Evolutionary conservation across 2,113 vertebrate genomes (phyloP).

Genomic region (Catharus minimus): DNA sequence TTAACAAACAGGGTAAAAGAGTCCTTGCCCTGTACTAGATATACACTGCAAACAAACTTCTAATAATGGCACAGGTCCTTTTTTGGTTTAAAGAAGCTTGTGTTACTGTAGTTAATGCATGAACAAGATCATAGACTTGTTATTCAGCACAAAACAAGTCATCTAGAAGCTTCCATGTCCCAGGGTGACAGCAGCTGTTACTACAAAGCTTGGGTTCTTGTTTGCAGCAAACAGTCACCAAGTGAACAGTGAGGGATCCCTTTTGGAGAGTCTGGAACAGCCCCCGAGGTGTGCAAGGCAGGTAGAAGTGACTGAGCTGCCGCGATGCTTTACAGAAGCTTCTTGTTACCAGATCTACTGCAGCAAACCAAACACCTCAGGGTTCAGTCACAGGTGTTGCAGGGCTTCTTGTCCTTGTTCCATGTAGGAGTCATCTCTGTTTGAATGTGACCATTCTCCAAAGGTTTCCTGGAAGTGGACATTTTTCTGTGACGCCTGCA

Average conservation of each 20-base stretch:
- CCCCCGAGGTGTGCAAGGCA: not conserved
- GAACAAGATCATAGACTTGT: conserved; percentile 42
- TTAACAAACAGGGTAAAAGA: conserved; percentile 12
- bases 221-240: conserved; percentile 34
- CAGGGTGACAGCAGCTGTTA: conserved; percentile 27
- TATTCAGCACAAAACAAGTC: conserved; percentile 58
- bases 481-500: conserved; percentile 71
- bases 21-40: not conserved
- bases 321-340: not conserved
- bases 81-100: conserved; percentile 71
- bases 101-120: conserved; percentile 63
- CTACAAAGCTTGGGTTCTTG: conserved; percentile 44
- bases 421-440: conserved; percentile 83
- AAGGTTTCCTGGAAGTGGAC: conserved; percentile 75
- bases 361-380: not conserved
- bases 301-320: not conserved
- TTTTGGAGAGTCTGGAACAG: not conserved
- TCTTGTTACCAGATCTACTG: not conserved
- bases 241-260: conserved; percentile 23
- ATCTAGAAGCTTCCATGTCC: conserved; percentile 36
- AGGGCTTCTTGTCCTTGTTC: conserved; percentile 95
- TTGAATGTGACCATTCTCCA: conserved; percentile 82
- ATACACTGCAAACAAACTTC: conserved; percentile 45
- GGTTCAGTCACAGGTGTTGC: conserved; percentile 85
- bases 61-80: conserved; percentile 27